Base-by-base conservation (phyloP, 1,140 invertebrate genomes). In the Lepidurus packardi region DNA sequence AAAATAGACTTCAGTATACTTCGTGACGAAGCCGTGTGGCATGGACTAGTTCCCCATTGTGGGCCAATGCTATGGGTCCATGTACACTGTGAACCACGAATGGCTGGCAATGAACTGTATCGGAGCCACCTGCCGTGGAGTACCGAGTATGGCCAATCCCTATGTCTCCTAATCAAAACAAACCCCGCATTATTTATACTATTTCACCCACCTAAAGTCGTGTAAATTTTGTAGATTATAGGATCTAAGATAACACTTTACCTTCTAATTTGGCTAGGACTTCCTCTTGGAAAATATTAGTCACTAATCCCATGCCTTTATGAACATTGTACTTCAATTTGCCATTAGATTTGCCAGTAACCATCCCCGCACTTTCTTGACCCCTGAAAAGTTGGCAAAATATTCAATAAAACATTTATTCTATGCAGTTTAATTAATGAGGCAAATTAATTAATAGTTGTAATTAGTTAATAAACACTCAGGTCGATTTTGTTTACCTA, bases 41-140 rank as follows among this genome's bases (percentile, higher is more conserved):
- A 86, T 99, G 98, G 7, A 98, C 94, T 24, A 99, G 89, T 87
- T 99, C 96, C n/a, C 97, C 97, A 86, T 99, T 99, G 83, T 99
- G 97, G 7, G 96, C 97, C 34, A 99, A 92, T 16, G 96, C 96
- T 75, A 99, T 87, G 7, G 92, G 91, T 0, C 97, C 97, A 84
- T 98, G 95, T 1, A 92, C 90, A 8, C 96, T 98, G 84, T 99
- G 95, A 0, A 98, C 96, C 10, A 98, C 94, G 86, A 99, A 98
- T 1, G 97, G 97, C 84, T 98, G 96, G 82, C 95, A 97, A 85
- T 98, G 98, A 73, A 94, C 90, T 83, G 92, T 90, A 85, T 97
- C 94, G 7, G 94, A 96, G 7, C 94, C 95, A n/a, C 96, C 97
- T 73, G 92, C 90, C 8, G 97, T 99, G 9, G 96, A 98, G 85